Conservation (phyloP, 2,797 vertebrate genomes). For the Hydrophis major region DNA sequence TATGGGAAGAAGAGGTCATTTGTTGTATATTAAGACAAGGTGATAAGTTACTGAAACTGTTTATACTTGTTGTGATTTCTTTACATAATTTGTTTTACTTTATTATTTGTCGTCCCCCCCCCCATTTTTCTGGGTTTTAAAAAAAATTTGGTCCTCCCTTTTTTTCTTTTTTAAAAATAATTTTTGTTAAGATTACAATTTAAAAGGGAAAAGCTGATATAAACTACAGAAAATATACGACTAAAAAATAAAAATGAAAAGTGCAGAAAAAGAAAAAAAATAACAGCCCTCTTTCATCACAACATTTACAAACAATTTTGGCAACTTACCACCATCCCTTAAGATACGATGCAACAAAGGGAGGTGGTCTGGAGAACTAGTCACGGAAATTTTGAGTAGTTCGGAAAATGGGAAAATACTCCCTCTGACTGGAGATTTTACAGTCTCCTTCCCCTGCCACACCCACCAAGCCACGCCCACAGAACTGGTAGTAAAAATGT, state of each 20-base stretch:
- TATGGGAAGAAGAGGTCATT: neutral
- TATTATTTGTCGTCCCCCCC: neutral
- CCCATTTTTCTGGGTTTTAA: neutral
- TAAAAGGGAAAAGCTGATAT: neutral
- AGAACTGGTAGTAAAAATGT: too few relatives aligned
- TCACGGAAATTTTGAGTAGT: too few relatives aligned
- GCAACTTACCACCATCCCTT: neutral
- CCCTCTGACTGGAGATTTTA: too few relatives aligned
- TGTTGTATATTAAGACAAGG: neutral
- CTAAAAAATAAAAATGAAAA: neutral
- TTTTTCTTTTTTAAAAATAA: too few relatives aligned
- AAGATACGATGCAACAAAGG: neutral
- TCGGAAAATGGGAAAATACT: too few relatives aligned
- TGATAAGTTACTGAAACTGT: neutral
- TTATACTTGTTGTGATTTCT: neutral
- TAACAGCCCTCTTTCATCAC: neutral
- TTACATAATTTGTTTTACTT: neutral
- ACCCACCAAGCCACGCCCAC: too few relatives aligned
- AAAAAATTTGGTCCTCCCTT: neutral
- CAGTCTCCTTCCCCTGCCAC: too few relatives aligned
- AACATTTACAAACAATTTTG: neutral
- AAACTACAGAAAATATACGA: neutral
- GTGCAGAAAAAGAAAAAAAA: neutral
- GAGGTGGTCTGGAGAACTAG: too few relatives aligned
- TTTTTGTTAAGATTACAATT: too few relatives aligned